Percentiles rank a stretch among this genome's conserved stretches.
Conservation (phyloP, 2,113 vertebrate genomes). For the Syngnathus scovelli region DNA sequence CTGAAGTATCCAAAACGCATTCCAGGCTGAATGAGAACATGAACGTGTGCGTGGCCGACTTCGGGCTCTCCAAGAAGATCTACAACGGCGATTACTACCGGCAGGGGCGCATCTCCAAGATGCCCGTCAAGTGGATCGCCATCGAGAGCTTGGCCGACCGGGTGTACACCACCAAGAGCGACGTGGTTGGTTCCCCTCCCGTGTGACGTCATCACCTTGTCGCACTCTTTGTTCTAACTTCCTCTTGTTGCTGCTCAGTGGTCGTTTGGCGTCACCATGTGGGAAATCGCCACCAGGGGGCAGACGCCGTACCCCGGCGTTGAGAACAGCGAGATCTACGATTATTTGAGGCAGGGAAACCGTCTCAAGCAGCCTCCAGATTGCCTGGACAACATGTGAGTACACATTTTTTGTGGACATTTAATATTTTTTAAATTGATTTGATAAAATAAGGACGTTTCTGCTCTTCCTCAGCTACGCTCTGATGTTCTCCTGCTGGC, state of each 20-base stretch:
- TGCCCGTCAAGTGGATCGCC: slow-evolving; percentile 93
- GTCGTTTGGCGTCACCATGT: slow-evolving; percentile 94
- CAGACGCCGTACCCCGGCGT: slow-evolving; percentile 90
- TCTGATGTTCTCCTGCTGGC: slow-evolving; percentile 86
- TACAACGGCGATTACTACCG: slow-evolving; percentile 91
- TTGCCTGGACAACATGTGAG: slow-evolving; percentile 88
- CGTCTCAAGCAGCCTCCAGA: slow-evolving; percentile 88
- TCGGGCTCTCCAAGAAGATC: slow-evolving; percentile 91
- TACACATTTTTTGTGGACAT: neutral
- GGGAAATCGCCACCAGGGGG: slow-evolving; percentile 88
- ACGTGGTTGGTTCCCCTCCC: slow-evolving; percentile 70
- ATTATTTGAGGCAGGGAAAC: slow-evolving; percentile 87
- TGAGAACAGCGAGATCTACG: slow-evolving; percentile 91
- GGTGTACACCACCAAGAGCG: slow-evolving; percentile 89
- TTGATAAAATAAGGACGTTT: neutral
- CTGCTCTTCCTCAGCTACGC: slow-evolving; percentile 68
- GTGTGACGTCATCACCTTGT: no score
- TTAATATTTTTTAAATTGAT: no score
- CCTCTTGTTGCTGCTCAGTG: slow-evolving; percentile 66
- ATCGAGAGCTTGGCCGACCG: slow-evolving; percentile 88
- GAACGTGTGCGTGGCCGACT: slow-evolving; percentile 89
- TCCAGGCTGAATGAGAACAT: slow-evolving; percentile 89
- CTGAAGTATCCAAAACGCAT: neutral
- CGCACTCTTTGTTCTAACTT: neutral
- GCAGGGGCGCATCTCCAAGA: slow-evolving; percentile 88